Evolutionary conservation across 2,797 vertebrate genomes (phyloP), one percentile per base, ranked within the genome.

Genomic region (Australoheros facetus): DNA sequence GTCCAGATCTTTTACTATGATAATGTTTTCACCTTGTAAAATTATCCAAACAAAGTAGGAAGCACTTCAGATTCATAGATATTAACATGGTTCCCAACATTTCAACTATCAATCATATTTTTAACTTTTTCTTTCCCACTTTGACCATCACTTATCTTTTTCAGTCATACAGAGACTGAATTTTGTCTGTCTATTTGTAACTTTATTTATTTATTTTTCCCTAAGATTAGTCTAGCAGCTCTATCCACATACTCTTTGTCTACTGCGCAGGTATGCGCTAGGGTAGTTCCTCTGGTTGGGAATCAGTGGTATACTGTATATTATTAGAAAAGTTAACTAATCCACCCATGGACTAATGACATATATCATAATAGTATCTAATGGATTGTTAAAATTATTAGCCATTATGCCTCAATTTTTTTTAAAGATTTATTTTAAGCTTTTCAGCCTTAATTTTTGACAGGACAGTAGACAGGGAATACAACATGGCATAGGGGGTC

Each of bases 21-120:
- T 64, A 26, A 64, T 64, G 7, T 42, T 64, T 39, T 42, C 16
- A 64, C 21, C n/a, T 64, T 42, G 39, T 10, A 42, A 62, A 64
- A 14, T 39, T 26, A 45, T 26, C 26, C 21, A 45, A 37, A 64
- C 21, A 2, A 64, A 64, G 14, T 42, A 45, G 42, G 26, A 64
- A 45, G 23, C 14, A 42, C 59, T 17, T 0, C 0, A 64, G 60
- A 39, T 45, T 64, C 45, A 9, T 53, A 53, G 7, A 53, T 19
- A 53, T 64, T 64, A 64, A 26, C 14, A 16, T 16, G 14, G n/a
- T 39, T 39, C 34, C 34, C 10, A 39, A 10, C n/a, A 60, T 16
- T 62, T 30, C n/a, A 62, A 16, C n/a, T 62, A 62, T 62, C 13
- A 62, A 37, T 4, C 8, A 42, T 26, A 17, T 8, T 64, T 64